Percentiles rank a stretch among this genome's conserved stretches.
Evolutionary conservation across 2,888 invertebrate species (phyloP).

Genomic region (Diarsia rubi): DNA sequence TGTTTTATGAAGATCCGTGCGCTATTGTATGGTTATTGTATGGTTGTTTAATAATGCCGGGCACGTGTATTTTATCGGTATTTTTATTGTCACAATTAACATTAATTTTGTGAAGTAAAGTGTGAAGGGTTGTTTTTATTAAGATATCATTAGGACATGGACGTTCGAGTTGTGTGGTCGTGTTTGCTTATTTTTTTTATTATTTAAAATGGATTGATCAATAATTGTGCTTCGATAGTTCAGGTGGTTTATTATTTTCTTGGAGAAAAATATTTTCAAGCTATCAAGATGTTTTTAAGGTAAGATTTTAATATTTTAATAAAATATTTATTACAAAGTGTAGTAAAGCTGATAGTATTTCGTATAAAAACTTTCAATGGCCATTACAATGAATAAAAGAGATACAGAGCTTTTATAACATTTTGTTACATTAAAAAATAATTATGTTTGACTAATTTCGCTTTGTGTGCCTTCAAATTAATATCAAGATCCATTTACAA

Average conservation of each 20-base stretch:
- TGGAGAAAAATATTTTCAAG: slow-evolving; percentile 65
- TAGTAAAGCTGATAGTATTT: not conserved
- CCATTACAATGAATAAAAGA: not conserved
- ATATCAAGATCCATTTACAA: not conserved
- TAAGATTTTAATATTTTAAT: slow-evolving; percentile 64
- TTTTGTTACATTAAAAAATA: too few species aligned
- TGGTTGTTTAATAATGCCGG: slow-evolving; percentile 85
- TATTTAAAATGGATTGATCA: slow-evolving; percentile 76
- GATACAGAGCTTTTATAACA: not conserved
- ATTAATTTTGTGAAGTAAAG: slow-evolving; percentile 86
- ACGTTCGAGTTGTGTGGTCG: slow-evolving; percentile 86
- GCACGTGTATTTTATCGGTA: slow-evolving; percentile 87
- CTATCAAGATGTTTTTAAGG: slow-evolving; percentile 84
- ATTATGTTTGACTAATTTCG: too few species aligned
- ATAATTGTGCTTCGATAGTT: slow-evolving; percentile 69
- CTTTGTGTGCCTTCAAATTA: not conserved
- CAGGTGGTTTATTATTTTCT: slow-evolving; percentile 73
- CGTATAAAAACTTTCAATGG: not conserved
- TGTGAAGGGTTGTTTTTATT: slow-evolving; percentile 87
- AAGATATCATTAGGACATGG: slow-evolving; percentile 85
- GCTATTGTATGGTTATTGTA: slow-evolving; percentile 81
- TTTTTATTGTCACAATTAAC: slow-evolving; percentile 87
- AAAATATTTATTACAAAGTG: not conserved
- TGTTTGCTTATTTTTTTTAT: slow-evolving; percentile 74
- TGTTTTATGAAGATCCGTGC: slow-evolving; percentile 74